Evolutionary conservation across 2,888 invertebrate genomes (phyloP).

Genomic region (Calameuta filiformis): DNA sequence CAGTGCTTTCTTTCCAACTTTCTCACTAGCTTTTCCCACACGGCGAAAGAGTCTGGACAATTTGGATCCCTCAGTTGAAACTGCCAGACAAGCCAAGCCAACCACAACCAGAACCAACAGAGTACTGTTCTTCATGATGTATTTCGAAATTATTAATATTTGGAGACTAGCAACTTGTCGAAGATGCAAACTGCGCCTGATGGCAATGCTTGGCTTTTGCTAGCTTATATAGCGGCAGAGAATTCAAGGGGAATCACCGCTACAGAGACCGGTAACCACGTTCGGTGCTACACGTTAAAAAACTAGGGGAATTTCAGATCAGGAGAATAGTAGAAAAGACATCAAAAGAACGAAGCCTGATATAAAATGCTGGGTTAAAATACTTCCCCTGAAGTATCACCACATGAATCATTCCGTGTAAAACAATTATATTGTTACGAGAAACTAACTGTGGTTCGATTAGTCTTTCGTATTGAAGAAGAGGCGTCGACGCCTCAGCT

Average conservation of each 20-base stretch:
- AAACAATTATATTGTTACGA: neutral
- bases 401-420: neutral
- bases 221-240: neutral
- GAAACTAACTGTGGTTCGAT: neutral
- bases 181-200: neutral
- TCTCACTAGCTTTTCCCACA: slow-evolving; percentile 14
- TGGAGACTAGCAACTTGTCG: neutral
- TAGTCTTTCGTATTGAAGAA: neutral
- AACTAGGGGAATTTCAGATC: neutral
- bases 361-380: neutral
- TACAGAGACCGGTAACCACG: neutral
- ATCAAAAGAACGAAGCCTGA: neutral
- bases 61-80: slow-evolving; percentile 7
- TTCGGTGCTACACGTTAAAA: neutral
- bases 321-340: neutral
- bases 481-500: neutral
- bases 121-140: slow-evolving; percentile 9
- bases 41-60: slow-evolving; percentile 4
- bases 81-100: slow-evolving; percentile 6
- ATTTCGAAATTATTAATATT: neutral
- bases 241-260: neutral
- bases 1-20: slow-evolving; percentile 15
- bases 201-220: neutral
- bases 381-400: neutral
- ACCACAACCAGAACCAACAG: slow-evolving; percentile 6